A percentile compares a stretch with the other conserved stretches of the same genome.
Evolutionary conservation across 2,797 vertebrate genomes (phyloP).

Genomic region (Lepidocolaptes lacrymiger): DNA sequence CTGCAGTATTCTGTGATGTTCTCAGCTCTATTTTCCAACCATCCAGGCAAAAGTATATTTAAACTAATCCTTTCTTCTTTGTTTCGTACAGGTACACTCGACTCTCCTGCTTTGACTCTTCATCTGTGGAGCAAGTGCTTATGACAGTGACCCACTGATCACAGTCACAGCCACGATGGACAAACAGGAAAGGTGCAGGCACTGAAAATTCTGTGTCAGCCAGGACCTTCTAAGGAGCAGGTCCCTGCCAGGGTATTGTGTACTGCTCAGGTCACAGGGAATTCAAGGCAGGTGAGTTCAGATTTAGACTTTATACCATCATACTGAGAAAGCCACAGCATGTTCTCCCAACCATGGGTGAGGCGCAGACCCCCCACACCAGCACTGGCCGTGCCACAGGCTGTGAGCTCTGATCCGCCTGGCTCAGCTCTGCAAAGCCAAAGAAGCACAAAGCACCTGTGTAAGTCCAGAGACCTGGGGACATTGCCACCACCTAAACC

Average conservation of each 20-base stretch:
- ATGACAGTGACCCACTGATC: background rate
- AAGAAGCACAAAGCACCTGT: background rate
- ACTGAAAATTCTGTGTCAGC: background rate
- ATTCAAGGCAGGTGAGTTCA: background rate
- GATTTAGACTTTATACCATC: background rate
- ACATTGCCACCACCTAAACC: background rate
- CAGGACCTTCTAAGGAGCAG: background rate
- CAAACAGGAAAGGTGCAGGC: background rate
- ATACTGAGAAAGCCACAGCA: background rate
- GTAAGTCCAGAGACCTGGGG: background rate
- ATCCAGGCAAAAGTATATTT: background rate
- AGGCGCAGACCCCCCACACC: background rate
- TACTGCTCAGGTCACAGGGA: background rate
- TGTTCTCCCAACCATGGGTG: background rate
- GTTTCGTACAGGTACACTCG: background rate
- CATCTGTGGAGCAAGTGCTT: background rate
- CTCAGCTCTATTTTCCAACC: background rate
- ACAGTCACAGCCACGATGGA: fast-evolving
- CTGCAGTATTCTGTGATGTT: background rate
- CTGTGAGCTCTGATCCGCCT: background rate
- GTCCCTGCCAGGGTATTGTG: background rate
- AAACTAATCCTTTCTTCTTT: background rate
- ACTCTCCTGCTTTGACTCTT: background rate
- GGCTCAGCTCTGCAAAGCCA: background rate
- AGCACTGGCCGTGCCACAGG: fast-evolving